Base-by-base conservation (phyloP, 2,113 vertebrate genomes). In the Mormoops blainvillei region DNA sequence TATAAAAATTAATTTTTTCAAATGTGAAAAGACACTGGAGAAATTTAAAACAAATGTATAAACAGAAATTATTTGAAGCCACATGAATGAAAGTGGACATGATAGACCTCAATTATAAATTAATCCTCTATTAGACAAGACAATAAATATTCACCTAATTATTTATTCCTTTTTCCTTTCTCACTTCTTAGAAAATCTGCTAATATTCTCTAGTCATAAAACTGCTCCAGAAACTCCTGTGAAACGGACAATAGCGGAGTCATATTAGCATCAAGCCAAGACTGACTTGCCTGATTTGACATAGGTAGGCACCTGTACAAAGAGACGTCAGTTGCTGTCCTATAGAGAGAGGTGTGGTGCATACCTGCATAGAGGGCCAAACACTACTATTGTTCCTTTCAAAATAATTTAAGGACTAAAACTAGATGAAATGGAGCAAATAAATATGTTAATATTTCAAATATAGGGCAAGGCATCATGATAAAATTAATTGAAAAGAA, bases 21-120 rank as follows among this genome's bases (percentile, higher is more conserved):
- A 78, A 81, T 73, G 9, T 58, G 43, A 73, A 58, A 91, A 19
- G 4, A 52, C 41, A 52, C 19, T 68, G 48, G 19, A 43, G 5
- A 65, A 45, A 89, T 68, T 80, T 45, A 63, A 78, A 85, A 78
- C 19, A 88, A 54, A 45, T 77, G 22, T 26, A 83, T n/a, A 61
- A 65, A 36, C 16, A 67, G 63, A 68, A 70, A 31, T 88, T 28
- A 70, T 77, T 24, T 83, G n/a, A 58, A 58, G 48, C 20, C 41
- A 4, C 67, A 58, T 9, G 1, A 41, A 8, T 70, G 11, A 89
- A 77, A 67, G 38, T 45, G 20, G 70, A 65, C 9, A 48, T 38
- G 84, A 63, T 91, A 28, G 19, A 38, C 1, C n/a, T 85, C 3
- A 45, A 12, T 89, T 36, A n/a, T 31, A 70, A 84, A 8, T 41